phyloP scores from a whole-genome alignment of 2,797 vertebrate species.

The Platalea minor region DNA sequence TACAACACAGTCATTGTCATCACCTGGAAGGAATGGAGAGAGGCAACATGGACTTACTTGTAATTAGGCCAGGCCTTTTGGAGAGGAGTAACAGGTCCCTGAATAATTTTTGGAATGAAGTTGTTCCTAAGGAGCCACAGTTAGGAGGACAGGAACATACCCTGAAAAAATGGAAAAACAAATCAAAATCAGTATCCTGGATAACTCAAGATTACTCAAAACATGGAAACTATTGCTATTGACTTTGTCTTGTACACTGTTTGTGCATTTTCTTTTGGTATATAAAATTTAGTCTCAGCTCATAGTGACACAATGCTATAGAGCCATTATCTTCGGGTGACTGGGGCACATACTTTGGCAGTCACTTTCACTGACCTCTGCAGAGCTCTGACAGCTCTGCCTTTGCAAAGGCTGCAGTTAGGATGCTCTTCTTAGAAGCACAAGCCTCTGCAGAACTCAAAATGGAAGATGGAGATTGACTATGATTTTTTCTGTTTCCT shows the following conservation, averaged over 20 bases:
- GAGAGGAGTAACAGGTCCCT: background rate
- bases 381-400: background rate
- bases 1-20: background rate
- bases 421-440: background rate
- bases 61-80: background rate
- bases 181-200: background rate
- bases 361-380: accelerated
- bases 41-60: background rate
- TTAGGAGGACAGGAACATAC: background rate
- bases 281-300: background rate
- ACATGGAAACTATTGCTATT: background rate
- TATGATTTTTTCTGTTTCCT: background rate
- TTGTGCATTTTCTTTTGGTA: background rate
- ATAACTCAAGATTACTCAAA: background rate
- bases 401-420: background rate
- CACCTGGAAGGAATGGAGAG: background rate
- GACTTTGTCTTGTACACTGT: background rate
- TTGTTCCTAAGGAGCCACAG: background rate
- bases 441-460: background rate
- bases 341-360: background rate
- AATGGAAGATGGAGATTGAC: background rate
- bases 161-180: background rate
- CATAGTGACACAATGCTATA: accelerated
- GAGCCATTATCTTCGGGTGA: background rate
- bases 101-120: background rate